Conservation (phyloP, 2,888 invertebrate species). For the Spilarctia lutea region DNA sequence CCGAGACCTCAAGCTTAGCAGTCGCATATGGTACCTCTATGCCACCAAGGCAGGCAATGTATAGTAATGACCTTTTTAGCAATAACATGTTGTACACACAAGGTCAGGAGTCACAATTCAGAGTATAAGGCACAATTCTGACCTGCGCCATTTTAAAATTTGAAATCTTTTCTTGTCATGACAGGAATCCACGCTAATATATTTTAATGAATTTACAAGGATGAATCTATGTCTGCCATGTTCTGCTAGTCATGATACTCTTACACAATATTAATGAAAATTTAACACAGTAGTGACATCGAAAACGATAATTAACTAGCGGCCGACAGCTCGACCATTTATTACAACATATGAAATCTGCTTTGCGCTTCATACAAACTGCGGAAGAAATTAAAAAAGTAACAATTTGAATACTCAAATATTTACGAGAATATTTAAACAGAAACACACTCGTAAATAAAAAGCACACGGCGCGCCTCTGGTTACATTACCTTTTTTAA, state of each 20-base stretch:
- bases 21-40: too few relatives aligned
- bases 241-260: not conserved
- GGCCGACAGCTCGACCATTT: conserved; percentile 18
- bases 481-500: conserved; percentile 34
- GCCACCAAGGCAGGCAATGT: too few relatives aligned
- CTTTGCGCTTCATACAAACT: conserved; percentile 29
- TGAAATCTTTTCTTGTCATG: too few relatives aligned
- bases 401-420: conserved; percentile 45
- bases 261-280: conserved; percentile 14
- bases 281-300: conserved; percentile 21
- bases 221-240: not conserved
- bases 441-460: conserved; percentile 39
- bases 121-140: too few relatives aligned
- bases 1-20: too few relatives aligned
- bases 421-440: conserved; percentile 32
- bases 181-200: too few relatives aligned
- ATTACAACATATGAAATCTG: conserved; percentile 19
- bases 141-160: too few relatives aligned
- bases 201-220: not conserved
- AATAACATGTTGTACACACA: too few relatives aligned
- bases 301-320: conserved; percentile 20
- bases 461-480: conserved; percentile 27
- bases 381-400: conserved; percentile 34
- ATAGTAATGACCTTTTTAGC: too few relatives aligned
- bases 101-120: too few relatives aligned